Evolutionary conservation across 2,113 vertebrate species (phyloP), one percentile per base, ranked within the genome.

Genomic region (Perca schrenkii): DNA sequence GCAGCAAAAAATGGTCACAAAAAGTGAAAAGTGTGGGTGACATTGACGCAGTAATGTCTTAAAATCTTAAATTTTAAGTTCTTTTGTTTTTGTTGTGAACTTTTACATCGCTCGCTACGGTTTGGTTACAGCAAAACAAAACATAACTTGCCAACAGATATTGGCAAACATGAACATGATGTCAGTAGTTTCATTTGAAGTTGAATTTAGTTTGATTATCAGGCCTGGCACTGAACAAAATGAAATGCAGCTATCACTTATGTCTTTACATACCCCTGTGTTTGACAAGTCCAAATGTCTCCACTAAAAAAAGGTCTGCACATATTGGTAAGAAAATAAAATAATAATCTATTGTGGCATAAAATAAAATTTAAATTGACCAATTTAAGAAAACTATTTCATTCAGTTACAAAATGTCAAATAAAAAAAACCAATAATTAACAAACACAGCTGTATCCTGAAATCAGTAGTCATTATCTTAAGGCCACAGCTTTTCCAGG

Each of bases 401-500:
- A 47, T 47, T 61, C 1, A 61, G 11, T 8, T 63, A 25, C n/a
- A 76, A 56, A 65, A 75, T 46, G 34, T 46, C 8, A 46, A 12
- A 22, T 22, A 3, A 12, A 62, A 36, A 22, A 53, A 63, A 8
- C 40, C 6, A 73, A 77, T 61, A 56, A 54, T 61, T 15, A 31
- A 85, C 50, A 74, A 63, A 61, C 53, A 63, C 34, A 65, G 53
- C 73, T 67, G 74, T 60, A 31, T 76, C 69, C 54, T 60, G 66
- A 53, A 79, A 36, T 61, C 16, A 69, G 49, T 40, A 8, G 28
- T 74, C n/a, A 25, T 16, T 31, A 62, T 57, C 22, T 53, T 73
- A 67, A 88, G 82, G 79, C 86, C 72, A 71, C 74, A 70, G 63
- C 58, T 62, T 43, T 11, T 54, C 53, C 21, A 40, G 21, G 56